These are phyloP conservation scores for Scolanthus callimorphus DNA, from an alignment of 92 coral and sea anemone genomes.

Conservation along the genomic window DNA sequence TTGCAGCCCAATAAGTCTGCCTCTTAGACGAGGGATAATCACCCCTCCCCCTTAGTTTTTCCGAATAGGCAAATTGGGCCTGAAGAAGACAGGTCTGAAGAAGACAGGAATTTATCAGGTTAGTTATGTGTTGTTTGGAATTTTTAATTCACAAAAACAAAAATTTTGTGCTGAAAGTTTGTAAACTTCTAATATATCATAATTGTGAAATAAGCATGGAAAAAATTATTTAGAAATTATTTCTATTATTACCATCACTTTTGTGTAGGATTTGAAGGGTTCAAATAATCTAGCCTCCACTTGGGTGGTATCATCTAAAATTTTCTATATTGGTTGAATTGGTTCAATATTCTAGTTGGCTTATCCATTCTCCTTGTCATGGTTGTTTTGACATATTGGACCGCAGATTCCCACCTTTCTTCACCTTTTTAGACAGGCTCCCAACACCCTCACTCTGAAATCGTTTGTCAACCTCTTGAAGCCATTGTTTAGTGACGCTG, in stretches of 20 bases:
- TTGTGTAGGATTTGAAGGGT: too few relatives aligned
- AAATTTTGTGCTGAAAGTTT: too few relatives aligned
- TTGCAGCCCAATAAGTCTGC: too few relatives aligned
- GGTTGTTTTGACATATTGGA: conserved; percentile 7
- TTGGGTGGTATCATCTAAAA: not conserved
- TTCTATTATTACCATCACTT: too few relatives aligned
- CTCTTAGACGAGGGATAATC: too few relatives aligned
- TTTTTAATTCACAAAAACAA: too few relatives aligned
- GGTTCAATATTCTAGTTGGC: too few relatives aligned
- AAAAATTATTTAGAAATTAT: too few relatives aligned
- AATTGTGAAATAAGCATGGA: not conserved
- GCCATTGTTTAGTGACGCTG: conserved; percentile 52
- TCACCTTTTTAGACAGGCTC: conserved; percentile 45
- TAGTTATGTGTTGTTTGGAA: too few relatives aligned
- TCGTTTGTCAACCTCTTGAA: conserved; percentile 29
- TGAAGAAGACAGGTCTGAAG: not conserved
- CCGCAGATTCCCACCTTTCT: conserved; percentile 35
- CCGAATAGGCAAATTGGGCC: not conserved
- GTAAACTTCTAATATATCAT: too few relatives aligned
- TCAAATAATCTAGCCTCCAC: not conserved
- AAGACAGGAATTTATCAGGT: conserved; percentile 1
- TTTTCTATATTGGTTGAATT: too few relatives aligned
- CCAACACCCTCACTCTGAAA: conserved; percentile 24
- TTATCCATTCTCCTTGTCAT: not conserved
- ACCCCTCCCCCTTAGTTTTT: too few relatives aligned